Evolutionary conservation across 2,113 vertebrate genomes (phyloP).

Genomic region (Cacatua alba): DNA sequence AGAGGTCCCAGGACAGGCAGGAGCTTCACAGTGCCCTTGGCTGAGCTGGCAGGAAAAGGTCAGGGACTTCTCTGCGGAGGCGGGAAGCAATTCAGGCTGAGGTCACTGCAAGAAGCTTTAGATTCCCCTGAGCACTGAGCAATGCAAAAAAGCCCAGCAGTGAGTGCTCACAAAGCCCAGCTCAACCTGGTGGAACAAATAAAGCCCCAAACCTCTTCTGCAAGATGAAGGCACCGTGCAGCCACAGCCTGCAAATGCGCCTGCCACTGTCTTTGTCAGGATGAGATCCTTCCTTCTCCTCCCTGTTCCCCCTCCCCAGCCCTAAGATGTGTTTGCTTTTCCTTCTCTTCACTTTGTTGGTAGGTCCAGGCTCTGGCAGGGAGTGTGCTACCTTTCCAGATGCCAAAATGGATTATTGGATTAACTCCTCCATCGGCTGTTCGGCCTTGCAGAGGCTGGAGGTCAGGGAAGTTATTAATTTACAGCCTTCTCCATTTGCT

Average conservation of each 20-base stretch:
- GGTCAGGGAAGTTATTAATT: not conserved
- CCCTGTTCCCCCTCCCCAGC: not conserved
- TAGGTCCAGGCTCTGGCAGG: not conserved
- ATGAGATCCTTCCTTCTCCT: not conserved
- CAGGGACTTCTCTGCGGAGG: not conserved
- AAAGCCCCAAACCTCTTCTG: not conserved
- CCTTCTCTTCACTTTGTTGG: not conserved
- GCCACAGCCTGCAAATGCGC: not conserved
- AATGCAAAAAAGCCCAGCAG: not conserved
- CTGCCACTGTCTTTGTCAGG: not conserved
- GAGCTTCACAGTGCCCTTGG: not conserved
- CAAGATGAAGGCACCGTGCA: not conserved
- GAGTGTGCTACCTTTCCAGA: not conserved
- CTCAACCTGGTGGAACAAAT: not conserved
- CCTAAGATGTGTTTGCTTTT: not conserved
- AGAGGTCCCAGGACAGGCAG: accelerated
- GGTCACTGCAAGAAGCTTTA: not conserved
- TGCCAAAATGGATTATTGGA: not conserved
- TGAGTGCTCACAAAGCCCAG: not conserved
- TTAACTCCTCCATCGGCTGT: not conserved
- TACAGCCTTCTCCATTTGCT: not conserved
- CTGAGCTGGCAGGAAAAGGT: not conserved
- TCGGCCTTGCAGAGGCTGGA: not conserved
- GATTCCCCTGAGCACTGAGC: not conserved
- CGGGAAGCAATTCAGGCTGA: not conserved